These are phyloP conservation scores for Brachynemurus nebulosus DNA, from an alignment of 2,888 invertebrate genomes.

Conservation along the genomic window DNA sequence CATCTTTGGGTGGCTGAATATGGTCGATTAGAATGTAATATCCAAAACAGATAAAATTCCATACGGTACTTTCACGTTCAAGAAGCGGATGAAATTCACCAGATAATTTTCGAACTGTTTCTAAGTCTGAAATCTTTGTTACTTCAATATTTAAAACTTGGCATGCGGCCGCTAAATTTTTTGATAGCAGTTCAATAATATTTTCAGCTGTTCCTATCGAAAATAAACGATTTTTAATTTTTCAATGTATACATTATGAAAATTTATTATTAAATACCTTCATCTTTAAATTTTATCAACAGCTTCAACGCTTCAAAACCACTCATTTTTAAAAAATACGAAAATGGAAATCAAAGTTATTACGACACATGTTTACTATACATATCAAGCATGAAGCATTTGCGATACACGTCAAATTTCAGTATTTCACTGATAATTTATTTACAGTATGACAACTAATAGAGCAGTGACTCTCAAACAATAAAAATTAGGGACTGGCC, in stretches of 20 bases:
- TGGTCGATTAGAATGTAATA: conserved; percentile 31
- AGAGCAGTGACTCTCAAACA: too few species aligned
- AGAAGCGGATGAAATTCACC: conserved; percentile 9
- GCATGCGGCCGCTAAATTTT: conserved; percentile 20
- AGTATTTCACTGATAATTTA: too few species aligned
- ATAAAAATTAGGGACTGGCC: too few species aligned
- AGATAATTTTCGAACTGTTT: not conserved
- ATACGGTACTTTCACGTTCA: conserved; percentile 23
- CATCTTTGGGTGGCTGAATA: conserved; percentile 25
- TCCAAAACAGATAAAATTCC: conserved; percentile 33
- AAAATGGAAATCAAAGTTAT: too few species aligned
- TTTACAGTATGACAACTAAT: too few species aligned
- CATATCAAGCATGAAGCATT: too few species aligned
- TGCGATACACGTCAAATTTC: too few species aligned
- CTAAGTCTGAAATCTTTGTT: conserved; percentile 12
- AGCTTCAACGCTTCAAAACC: not conserved
- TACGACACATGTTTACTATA: too few species aligned
- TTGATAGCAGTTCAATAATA: conserved; percentile 22
- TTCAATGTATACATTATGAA: not conserved
- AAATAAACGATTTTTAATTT: conserved; percentile 8
- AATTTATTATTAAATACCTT: not conserved
- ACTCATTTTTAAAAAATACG: not conserved
- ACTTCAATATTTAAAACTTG: conserved; percentile 14
- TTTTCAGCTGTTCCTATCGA: conserved; percentile 21
- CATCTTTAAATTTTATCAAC: not conserved